Conservation (phyloP, 2,888 invertebrate genomes). For the Muschampia plurimacula region DNA sequence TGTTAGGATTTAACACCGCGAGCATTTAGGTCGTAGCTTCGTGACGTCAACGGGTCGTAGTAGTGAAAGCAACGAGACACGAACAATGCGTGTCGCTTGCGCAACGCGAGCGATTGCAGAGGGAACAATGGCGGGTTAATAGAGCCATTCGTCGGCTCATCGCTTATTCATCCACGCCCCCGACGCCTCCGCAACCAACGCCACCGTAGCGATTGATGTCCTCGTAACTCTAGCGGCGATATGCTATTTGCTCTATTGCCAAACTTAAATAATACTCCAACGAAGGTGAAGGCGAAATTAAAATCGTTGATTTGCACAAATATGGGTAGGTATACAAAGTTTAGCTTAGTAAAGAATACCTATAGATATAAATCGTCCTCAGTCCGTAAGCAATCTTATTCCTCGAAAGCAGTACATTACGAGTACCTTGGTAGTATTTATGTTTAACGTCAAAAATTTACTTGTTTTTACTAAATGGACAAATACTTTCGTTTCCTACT, state of each 20-base stretch:
- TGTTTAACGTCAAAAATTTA: too few relatives aligned
- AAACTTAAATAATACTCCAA: slow-evolving; percentile 8
- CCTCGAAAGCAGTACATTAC: too few relatives aligned
- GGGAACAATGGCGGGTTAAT: slow-evolving; percentile 82
- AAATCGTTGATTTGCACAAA: too few relatives aligned
- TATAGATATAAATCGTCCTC: too few relatives aligned
- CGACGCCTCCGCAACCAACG: slow-evolving; percentile 74
- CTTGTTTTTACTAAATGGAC: too few relatives aligned
- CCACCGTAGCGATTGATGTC: slow-evolving; percentile 74
- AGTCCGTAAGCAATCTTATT: too few relatives aligned
- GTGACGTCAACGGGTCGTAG: slow-evolving; percentile 72
- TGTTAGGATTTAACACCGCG: slow-evolving; percentile 67
- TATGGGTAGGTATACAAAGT: too few relatives aligned
- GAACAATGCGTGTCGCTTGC: slow-evolving; percentile 83
- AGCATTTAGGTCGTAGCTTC: slow-evolving; percentile 71
- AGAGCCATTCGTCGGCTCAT: slow-evolving; percentile 84
- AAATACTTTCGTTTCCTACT: too few relatives aligned
- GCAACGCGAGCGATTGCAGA: slow-evolving; percentile 71
- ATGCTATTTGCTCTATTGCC: slow-evolving; percentile 25
- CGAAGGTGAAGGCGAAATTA: neutral
- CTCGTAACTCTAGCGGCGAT: slow-evolving; percentile 55
- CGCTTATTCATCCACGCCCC: slow-evolving; percentile 85
- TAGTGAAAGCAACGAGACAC: slow-evolving; percentile 75
- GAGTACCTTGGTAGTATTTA: too few relatives aligned
- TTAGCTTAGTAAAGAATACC: too few relatives aligned